phyloP scores from a whole-genome alignment of 2,797 vertebrate genomes.

The Antrozous pallidus region DNA sequence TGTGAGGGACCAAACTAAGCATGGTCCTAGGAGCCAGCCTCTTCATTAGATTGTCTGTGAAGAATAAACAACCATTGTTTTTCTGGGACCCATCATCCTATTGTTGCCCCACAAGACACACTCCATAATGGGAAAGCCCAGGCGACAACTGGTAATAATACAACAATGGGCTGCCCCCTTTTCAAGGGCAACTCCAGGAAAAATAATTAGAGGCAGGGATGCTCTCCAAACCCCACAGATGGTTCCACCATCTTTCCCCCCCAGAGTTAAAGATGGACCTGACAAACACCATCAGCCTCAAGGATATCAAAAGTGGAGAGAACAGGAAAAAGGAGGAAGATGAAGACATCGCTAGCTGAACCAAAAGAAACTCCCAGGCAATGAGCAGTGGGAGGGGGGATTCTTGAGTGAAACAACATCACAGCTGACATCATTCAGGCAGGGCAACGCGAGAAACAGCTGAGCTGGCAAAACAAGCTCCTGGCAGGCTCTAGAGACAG shows the following conservation, averaged over 20 bases:
- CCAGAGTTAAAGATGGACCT: constrained; percentile 51
- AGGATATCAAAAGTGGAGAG: constrained; percentile 53
- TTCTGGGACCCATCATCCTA: not conserved
- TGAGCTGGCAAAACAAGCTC: constrained; percentile 64
- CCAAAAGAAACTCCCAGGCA: constrained; percentile 58
- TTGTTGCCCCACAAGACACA: not conserved
- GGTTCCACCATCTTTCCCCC: constrained; percentile 46
- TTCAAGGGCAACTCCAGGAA: constrained; percentile 48
- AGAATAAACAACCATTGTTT: constrained; percentile 62
- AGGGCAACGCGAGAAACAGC: constrained; percentile 36
- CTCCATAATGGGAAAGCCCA: constrained; percentile 37
- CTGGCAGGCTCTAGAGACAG: constrained; percentile 44
- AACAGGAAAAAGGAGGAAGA: constrained; percentile 55
- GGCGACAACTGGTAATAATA: constrained; percentile 17
- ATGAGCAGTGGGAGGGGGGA: constrained; percentile 41
- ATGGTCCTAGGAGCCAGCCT: not conserved
- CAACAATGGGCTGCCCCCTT: constrained; percentile 51
- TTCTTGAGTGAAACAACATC: constrained; percentile 65
- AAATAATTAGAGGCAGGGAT: constrained; percentile 64
- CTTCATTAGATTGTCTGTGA: constrained; percentile 40
- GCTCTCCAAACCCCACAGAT: constrained; percentile 57
- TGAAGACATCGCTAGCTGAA: constrained; percentile 67
- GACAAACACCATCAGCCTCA: constrained; percentile 71
- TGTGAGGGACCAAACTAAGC: not conserved
- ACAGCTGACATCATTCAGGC: constrained; percentile 55